Conservation (phyloP, 2,888 invertebrate genomes). For the Masnerella sp. region DNA sequence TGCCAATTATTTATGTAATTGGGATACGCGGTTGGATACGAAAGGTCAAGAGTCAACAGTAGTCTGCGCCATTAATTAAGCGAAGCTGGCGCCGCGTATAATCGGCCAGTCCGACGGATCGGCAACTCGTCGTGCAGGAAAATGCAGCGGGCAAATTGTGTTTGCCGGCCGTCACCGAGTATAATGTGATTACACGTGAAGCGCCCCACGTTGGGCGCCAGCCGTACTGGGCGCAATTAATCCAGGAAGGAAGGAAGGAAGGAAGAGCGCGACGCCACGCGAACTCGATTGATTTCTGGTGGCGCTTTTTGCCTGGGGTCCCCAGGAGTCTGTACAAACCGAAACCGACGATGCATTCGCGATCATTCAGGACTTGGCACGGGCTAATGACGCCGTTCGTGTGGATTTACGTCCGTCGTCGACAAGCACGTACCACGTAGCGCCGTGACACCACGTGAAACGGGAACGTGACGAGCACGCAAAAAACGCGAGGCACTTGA, state of each 20-base stretch:
- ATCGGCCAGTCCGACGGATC: background rate
- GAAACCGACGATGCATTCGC: slow-evolving; percentile 24
- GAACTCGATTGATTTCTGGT: slow-evolving; percentile 43
- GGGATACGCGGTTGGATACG: slow-evolving; percentile 1
- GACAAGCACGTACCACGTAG: slow-evolving; percentile 37
- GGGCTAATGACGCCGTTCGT: background rate
- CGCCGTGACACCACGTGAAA: slow-evolving; percentile 35
- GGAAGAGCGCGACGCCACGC: slow-evolving; percentile 25
- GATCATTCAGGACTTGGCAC: slow-evolving; percentile 7
- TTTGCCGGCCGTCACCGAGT: slow-evolving; percentile 5
- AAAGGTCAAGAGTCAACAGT: slow-evolving; percentile 33
- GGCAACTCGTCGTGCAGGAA: background rate
- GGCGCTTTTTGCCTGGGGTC: slow-evolving; percentile 22
- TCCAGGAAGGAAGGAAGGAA: slow-evolving; percentile 17
- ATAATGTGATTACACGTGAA: slow-evolving; percentile 21
- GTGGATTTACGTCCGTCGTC: slow-evolving; percentile 13
- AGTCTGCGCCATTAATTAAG: slow-evolving; percentile 20
- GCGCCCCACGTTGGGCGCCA: slow-evolving; percentile 7
- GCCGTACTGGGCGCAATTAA: slow-evolving; percentile 15
- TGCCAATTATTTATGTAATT: slow-evolving; percentile 30
- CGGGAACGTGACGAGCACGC: slow-evolving; percentile 41
- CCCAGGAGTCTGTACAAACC: slow-evolving; percentile 9
- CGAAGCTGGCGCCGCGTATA: background rate
- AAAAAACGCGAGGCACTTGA: slow-evolving; percentile 34
- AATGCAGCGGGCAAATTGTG: slow-evolving; percentile 6